Evolutionary conservation across 2,888 invertebrate genomes (phyloP).

Genomic region (Epirrhoe tristata): DNA sequence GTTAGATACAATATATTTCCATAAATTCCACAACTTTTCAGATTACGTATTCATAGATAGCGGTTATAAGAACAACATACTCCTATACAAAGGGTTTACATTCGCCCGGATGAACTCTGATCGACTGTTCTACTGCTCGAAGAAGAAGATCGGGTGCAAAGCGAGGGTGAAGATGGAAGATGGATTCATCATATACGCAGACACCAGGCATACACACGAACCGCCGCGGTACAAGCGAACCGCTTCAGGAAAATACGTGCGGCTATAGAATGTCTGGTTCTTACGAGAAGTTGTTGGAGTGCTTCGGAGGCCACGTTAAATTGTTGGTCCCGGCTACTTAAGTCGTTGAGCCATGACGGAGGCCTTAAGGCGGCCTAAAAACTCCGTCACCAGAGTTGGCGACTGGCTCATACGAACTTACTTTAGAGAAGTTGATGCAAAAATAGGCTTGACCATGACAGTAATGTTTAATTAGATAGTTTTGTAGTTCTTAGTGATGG

Average conservation of each 20-base stretch:
- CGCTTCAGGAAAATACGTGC: conserved; percentile 3
- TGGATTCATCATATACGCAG: conserved; percentile 12
- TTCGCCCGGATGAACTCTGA: conserved; percentile 51
- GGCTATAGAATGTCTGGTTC: neutral
- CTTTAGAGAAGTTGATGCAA: no score
- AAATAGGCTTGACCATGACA: no score
- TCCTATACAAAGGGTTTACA: conserved; percentile 46
- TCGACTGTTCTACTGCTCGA: conserved; percentile 59
- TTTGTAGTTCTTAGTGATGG: no score
- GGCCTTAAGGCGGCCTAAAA: no score
- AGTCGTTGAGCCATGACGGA: no score
- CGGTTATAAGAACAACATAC: conserved; percentile 46
- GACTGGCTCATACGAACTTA: no score
- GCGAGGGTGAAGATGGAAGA: conserved; percentile 27
- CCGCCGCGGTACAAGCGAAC: conserved; percentile 9
- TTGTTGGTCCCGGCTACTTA: no score
- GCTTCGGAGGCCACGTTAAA: no score
- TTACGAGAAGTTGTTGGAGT: no score
- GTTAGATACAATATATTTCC: neutral
- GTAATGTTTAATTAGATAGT: no score
- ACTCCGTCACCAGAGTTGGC: no score
- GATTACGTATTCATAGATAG: conserved; percentile 11
- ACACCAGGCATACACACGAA: conserved; percentile 16
- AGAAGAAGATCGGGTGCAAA: conserved; percentile 53
- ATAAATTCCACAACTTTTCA: neutral